Base-by-base conservation (phyloP, 2,888 invertebrate genomes). In the Dynastes tityus region DNA sequence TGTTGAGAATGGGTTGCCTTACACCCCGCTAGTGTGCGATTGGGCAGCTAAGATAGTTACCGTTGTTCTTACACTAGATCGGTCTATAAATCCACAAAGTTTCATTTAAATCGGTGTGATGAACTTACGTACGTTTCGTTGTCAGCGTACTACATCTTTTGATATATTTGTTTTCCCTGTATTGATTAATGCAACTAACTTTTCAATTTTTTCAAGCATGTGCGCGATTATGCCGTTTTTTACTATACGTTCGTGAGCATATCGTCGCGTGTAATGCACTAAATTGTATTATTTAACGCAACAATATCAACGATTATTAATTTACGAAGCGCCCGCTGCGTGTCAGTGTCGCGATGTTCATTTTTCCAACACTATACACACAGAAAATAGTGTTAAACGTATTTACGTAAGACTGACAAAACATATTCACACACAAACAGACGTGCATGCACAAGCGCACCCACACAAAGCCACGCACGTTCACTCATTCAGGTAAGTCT, bases 231-330 rank as follows among this genome's bases (percentile, higher is more conserved):
- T 16, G n/a, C 45, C 22, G 2, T 16, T 9, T 40, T 63, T 67
- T 22, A 22, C 49, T 29, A 16, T 51, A 22, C 49, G 51, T 68
- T 68, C 68, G 51, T 51, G 68, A 51, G 13, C 51, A 22, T 9
- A 27, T 32, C 51, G 51, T 68, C 68, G 68, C 68, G 68, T 68
- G 68, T 68, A 68, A 49, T 63, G 27, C 63, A 32, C 49, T 68
- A 49, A 68, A 68, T 51, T 49, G 51, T 68, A 68, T 51, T 68
- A 63, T 63, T 63, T 68, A 68, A 68, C 68, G 29, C 68, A 68
- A 68, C 68, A 68, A 68, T 68, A 51, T 68, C 68, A 51, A 51
- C 51, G 68, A 51, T 68, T 68, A 68, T 68, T 68, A 68, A 68
- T 68, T 68, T 68, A 49, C 51, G 68, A 51, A 51, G 51, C 68